A percentile compares a stretch with the other conserved stretches of the same genome.
Conservation (phyloP, 2,113 vertebrate species). For the Hiodon alosoides region DNA sequence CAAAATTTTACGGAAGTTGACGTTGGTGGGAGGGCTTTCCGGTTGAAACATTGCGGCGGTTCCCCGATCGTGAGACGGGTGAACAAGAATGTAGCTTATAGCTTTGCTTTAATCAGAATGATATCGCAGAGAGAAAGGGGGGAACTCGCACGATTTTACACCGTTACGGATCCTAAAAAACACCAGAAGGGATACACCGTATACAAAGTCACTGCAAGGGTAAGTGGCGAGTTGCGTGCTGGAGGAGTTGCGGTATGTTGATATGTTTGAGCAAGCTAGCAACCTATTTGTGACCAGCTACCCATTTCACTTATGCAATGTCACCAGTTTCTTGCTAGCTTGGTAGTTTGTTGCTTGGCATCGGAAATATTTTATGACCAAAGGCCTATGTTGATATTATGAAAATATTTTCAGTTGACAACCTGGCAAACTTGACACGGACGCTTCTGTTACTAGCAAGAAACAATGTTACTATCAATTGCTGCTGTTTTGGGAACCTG, state of each 20-base stretch:
- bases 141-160: conserved; percentile 93
- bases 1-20: background rate
- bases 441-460: no score
- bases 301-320: conserved; percentile 10
- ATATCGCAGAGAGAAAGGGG: conserved; percentile 77
- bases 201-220: conserved; percentile 94
- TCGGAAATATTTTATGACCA: no score
- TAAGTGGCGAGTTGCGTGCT: conserved; percentile 54
- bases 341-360: background rate
- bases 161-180: conserved; percentile 86
- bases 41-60: background rate
- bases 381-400: no score
- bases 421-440: no score
- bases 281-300: conserved; percentile 35
- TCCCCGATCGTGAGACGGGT: conserved; percentile 6
- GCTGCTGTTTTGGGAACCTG: no score
- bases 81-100: conserved; percentile 2
- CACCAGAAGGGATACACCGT: conserved; percentile 87
- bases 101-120: conserved; percentile 73
- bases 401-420: no score
- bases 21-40: conserved; percentile 5
- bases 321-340: background rate
- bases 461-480: no score
- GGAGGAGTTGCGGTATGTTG: background rate
- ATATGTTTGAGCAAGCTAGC: background rate